Base-by-base conservation (phyloP, 2,113 vertebrate genomes). In the Neogobius melanostomus region DNA sequence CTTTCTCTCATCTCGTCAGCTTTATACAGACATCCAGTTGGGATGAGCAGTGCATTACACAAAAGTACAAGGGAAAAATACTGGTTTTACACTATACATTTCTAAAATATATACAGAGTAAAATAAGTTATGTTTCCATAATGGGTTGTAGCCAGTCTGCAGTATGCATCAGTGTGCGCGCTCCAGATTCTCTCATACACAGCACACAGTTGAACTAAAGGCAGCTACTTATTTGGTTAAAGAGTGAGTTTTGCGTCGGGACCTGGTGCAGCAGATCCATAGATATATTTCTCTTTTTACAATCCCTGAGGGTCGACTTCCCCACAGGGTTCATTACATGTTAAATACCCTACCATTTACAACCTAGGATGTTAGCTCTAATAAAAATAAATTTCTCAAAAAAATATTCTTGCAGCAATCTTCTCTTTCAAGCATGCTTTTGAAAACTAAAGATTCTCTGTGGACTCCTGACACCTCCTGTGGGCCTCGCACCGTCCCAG, bases 371-470 rank as follows among this genome's bases (percentile, higher is more conserved):
- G 91, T 98, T 98, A 98, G 94, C 92, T 89, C 95, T 97, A 98
- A 96, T 96, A 98, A 98, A 99, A 99, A 98, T 98, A 97, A 92
- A 95, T 95, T 95, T 97, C 90, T 96, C 95, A 92, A 97, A 97
- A 52, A 93, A 94, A 98, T 98, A 98, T 94, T 97, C 94, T 96
- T 94, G 96, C 96, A 95, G 93, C 93, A 93, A 94, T 96, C 94
- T 94, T 88, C 76, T 90, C 86, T 88, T 94, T 92, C 85, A 94
- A 95, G 95, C 95, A 96, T 96, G 97, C 96, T 89, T 91, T 92
- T 91, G 93, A 90, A 91, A 90, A 80, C 68, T 71, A 82, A 79
- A 83, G 62, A 59, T 75, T 77, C 50, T 72, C 63, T 71, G 68
- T 79, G 77, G 85, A 82, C 85, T 81, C 75, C 69, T 50, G 69